Percentiles rank a stretch among this genome's conserved stretches.
Evolutionary conservation across 1,140 invertebrate species (phyloP).

Genomic region (Caerostris extrusa): DNA sequence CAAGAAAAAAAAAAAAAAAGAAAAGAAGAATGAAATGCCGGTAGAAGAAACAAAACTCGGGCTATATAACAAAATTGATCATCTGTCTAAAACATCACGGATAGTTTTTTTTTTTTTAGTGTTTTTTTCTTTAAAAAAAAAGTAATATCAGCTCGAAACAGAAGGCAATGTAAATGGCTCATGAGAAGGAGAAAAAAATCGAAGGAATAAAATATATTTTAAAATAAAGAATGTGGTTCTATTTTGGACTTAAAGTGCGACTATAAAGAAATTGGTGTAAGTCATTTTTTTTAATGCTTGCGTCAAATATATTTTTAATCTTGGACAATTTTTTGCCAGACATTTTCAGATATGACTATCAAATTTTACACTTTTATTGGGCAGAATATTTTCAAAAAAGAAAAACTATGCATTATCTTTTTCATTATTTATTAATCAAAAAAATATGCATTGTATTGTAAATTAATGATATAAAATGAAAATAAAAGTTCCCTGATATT

Average conservation of each 20-base stretch:
- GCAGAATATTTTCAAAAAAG: too few species aligned
- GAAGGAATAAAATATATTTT: conserved; percentile 60
- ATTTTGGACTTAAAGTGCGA: not conserved
- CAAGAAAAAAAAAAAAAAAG: not conserved
- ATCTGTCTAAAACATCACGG: conserved; percentile 66
- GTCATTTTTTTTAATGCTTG: not conserved
- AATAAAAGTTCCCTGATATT: too few species aligned
- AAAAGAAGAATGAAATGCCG: conserved; percentile 33
- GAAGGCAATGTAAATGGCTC: conserved; percentile 65
- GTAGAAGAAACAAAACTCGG: conserved; percentile 41
- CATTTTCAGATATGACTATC: not conserved
- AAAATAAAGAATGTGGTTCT: conserved; percentile 64
- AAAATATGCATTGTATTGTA: too few species aligned
- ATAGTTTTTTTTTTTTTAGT: conserved; percentile 57
- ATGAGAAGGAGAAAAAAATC: conserved; percentile 19
- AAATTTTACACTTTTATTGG: too few species aligned
- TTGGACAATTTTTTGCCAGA: not conserved
- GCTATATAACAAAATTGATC: conserved; percentile 70
- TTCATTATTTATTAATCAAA: too few species aligned
- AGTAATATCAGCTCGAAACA: conserved; percentile 71
- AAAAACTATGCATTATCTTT: too few species aligned
- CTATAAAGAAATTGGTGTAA: not conserved
- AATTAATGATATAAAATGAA: too few species aligned
- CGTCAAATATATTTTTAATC: not conserved
- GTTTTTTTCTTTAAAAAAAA: conserved; percentile 30